Evolutionary conservation across 2,797 vertebrate species (phyloP).

Genomic region (Sebastes glaucus): DNA sequence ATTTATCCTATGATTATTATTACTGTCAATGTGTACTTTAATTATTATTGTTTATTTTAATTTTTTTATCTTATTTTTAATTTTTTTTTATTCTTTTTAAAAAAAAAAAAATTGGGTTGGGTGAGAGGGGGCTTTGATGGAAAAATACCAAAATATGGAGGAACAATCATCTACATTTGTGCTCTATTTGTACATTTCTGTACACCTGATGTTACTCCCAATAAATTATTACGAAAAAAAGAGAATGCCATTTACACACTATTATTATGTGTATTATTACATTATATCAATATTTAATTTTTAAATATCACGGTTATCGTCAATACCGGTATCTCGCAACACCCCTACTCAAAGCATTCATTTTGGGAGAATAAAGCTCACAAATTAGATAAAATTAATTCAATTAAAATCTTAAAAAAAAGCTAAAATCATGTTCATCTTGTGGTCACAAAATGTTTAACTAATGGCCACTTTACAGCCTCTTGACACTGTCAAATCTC

Average conservation of each 20-base stretch:
- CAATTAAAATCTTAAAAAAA: background rate
- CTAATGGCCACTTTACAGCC: background rate
- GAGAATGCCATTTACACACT: fast-evolving
- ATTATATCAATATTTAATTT: background rate
- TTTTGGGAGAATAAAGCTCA: background rate
- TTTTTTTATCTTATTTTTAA: too few species aligned
- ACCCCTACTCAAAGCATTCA: background rate
- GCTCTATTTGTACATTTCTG: too few species aligned
- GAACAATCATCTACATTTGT: too few species aligned
- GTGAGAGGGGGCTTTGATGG: too few species aligned
- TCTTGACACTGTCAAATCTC: background rate
- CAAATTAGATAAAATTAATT: background rate
- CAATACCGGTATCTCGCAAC: background rate
- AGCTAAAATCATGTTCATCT: background rate
- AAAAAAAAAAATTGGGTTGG: too few species aligned
- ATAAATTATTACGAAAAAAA: too few species aligned
- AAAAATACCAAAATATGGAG: too few species aligned
- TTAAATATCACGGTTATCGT: background rate
- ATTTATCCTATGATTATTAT: too few species aligned
- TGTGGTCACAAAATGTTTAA: background rate
- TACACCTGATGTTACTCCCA: too few species aligned
- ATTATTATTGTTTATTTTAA: too few species aligned
- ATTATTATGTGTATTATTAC: background rate
- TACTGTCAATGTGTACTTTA: too few species aligned
- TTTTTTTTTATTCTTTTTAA: fast-evolving